phyloP scores from a whole-genome alignment of 2,797 vertebrate genomes.

The Sebastes matsubarae region DNA sequence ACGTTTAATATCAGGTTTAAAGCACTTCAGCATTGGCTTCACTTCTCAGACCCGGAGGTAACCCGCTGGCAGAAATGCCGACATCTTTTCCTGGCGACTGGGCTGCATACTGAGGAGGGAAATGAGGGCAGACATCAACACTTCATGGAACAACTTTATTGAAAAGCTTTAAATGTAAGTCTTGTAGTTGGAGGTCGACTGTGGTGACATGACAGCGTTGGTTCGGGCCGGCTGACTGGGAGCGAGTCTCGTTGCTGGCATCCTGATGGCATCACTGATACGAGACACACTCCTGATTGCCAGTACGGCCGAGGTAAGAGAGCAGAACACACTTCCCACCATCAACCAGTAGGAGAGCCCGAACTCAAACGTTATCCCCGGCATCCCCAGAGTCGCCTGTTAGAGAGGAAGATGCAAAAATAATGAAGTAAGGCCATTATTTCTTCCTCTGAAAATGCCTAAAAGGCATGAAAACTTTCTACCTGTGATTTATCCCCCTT shows the following conservation, averaged over 20 bases:
- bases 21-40: too few relatives aligned
- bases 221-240: neutral
- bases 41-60: too few relatives aligned
- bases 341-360: slow-evolving; percentile 10
- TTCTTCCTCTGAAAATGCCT: neutral
- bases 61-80: neutral
- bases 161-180: neutral
- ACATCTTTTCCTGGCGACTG: neutral
- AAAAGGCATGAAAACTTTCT: neutral
- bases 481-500: neutral
- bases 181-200: neutral
- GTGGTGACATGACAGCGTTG: neutral
- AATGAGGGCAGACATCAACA: neutral
- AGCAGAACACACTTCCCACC: slow-evolving; percentile 20
- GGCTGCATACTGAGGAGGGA: neutral
- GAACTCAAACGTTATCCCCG: slow-evolving; percentile 2
- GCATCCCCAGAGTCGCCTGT: slow-evolving; percentile 17
- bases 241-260: neutral
- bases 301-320: neutral
- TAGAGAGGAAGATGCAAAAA: neutral
- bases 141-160: neutral
- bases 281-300: neutral
- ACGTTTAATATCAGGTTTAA: neutral
- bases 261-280: neutral
- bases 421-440: neutral